These are phyloP conservation scores for Hoplias malabaricus DNA, from an alignment of 2,113 vertebrate genomes.

Conservation along the genomic window DNA sequence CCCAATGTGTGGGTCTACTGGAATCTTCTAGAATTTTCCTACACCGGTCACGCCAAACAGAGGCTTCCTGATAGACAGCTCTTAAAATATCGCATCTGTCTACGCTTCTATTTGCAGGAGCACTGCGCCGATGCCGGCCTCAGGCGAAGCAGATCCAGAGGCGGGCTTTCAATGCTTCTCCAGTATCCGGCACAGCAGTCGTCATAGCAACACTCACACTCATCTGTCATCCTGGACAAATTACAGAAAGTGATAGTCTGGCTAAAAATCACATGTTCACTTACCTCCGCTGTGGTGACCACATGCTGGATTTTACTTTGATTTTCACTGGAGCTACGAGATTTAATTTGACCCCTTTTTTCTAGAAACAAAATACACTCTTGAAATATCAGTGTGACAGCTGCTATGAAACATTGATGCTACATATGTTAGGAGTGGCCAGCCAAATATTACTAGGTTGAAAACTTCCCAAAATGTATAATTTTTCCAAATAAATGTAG, in stretches of 20 bases:
- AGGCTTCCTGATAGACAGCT: slow-evolving; percentile 19
- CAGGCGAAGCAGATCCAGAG: slow-evolving; percentile 8
- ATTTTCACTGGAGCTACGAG: too few species aligned
- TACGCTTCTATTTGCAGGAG: background rate
- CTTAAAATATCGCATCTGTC: slow-evolving; percentile 26
- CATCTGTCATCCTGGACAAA: background rate
- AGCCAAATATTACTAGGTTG: too few species aligned
- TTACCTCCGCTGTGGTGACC: too few species aligned
- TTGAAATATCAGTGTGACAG: too few species aligned
- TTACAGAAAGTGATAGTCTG: background rate
- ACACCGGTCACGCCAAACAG: background rate
- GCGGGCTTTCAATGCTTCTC: slow-evolving; percentile 1
- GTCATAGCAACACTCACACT: background rate
- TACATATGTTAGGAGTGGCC: too few species aligned
- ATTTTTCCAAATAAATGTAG: too few species aligned
- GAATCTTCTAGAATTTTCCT: slow-evolving; percentile 4
- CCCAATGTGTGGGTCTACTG: background rate
- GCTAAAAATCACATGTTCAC: too few species aligned
- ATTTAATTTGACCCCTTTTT: too few species aligned
- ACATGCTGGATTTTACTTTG: too few species aligned
- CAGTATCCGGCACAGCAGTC: slow-evolving; percentile 1
- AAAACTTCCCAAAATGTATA: too few species aligned
- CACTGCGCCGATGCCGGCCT: background rate
- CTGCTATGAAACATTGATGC: too few species aligned
- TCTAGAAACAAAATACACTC: too few species aligned